Conservation (phyloP, 2,888 invertebrate genomes). For the Choreutis nemorana region DNA sequence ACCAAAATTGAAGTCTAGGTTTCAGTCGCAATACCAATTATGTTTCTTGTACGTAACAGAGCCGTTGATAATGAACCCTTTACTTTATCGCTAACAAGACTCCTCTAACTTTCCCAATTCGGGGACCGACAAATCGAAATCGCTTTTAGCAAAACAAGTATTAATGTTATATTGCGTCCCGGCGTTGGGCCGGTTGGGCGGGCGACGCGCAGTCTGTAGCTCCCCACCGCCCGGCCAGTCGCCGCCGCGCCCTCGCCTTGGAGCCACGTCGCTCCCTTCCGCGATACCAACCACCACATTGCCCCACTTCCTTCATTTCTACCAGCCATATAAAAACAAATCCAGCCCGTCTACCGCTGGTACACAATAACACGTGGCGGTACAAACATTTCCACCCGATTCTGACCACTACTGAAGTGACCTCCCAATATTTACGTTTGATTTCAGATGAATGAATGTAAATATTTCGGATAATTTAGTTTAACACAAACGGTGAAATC, state of each 20-base stretch:
- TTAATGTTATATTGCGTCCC: constrained; percentile 63
- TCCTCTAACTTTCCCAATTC: constrained; percentile 58
- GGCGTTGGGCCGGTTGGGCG: constrained; percentile 24
- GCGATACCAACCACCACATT: constrained; percentile 19
- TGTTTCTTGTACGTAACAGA: too few relatives aligned
- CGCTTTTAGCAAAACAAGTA: constrained; percentile 65
- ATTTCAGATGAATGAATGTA: constrained; percentile 15
- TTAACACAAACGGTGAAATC: constrained; percentile 23
- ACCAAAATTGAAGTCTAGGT: too few relatives aligned
- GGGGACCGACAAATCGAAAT: constrained; percentile 62
- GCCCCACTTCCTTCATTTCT: constrained; percentile 28
- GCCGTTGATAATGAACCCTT: constrained; percentile 49
- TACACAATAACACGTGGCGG: constrained; percentile 7
- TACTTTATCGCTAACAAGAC: constrained; percentile 56
- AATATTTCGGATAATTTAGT: constrained; percentile 12
- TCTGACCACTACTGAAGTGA: constrained; percentile 11
- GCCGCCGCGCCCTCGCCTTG: constrained; percentile 33
- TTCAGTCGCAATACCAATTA: too few relatives aligned
- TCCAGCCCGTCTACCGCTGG: constrained; percentile 2
- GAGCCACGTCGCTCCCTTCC: constrained; percentile 28
- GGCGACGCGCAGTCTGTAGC: constrained; percentile 47
- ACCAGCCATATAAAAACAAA: constrained; percentile 20
- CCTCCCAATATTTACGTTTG: constrained; percentile 13
- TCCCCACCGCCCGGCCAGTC: constrained; percentile 45
- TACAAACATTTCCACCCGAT: too few relatives aligned